phyloP scores from a whole-genome alignment of 1,140 invertebrate species.

The Drosophila takahashii region DNA sequence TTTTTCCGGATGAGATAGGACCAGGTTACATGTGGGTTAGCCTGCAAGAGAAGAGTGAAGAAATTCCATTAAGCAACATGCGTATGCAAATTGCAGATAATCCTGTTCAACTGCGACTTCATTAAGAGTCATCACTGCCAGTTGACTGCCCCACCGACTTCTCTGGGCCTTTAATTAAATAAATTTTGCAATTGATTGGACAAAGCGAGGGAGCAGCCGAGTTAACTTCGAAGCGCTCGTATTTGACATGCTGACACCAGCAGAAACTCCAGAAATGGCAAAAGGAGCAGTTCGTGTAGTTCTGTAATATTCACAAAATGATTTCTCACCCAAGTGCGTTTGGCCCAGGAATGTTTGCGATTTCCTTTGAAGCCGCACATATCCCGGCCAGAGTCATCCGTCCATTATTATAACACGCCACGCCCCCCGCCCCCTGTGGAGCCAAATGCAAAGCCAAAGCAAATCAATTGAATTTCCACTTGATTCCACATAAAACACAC shows the following conservation, averaged over 20 bases:
- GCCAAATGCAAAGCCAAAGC: constrained; percentile 64
- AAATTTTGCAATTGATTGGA: constrained; percentile 54
- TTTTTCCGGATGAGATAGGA: constrained; percentile 1
- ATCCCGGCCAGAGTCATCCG: constrained; percentile 43
- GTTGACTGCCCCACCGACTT: constrained; percentile 16
- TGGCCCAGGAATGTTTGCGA: constrained; percentile 39
- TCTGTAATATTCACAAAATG: constrained; percentile 65
- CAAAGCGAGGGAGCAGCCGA: constrained; percentile 35
- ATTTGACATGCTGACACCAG: constrained; percentile 57
- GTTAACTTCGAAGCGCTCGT: constrained; percentile 21
- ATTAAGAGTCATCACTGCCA: constrained; percentile 44
- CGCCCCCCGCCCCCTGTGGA: constrained; percentile 11
- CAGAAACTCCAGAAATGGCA: constrained; percentile 30
- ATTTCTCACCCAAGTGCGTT: constrained; percentile 61
- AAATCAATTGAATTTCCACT: constrained; percentile 82
- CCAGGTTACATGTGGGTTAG: constrained; percentile 22
- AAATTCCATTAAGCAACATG: neutral
- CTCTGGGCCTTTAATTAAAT: constrained; percentile 43
- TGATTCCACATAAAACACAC: constrained; percentile 78
- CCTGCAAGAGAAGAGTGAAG: constrained; percentile 15
- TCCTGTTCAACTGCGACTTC: constrained; percentile 21
- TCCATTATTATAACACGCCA: constrained; percentile 59
- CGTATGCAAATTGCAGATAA: constrained; percentile 3
- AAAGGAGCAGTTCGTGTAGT: constrained; percentile 12
- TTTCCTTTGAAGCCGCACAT: constrained; percentile 60